Evolutionary conservation across 1,140 invertebrate species (phyloP), one percentile per base, ranked within the genome.

Genomic region (Drosophila persimilis): DNA sequence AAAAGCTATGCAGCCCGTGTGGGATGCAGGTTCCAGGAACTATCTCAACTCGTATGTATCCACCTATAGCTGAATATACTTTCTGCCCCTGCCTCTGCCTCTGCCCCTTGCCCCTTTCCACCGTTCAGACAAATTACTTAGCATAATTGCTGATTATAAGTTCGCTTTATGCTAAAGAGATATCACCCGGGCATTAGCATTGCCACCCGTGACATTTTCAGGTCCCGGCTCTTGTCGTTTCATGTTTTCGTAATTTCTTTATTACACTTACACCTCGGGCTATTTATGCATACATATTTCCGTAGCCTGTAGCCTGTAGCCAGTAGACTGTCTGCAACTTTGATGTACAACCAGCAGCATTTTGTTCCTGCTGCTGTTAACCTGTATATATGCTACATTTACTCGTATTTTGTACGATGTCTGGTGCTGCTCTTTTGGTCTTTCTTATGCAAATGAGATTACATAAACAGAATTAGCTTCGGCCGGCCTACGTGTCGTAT

Each of bases 391-490:
- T 31, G 29, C 8, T 5, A 26, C 24, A 26, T 26, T 5, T 5
- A 26, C 24, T 26, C 24, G 24, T 26, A 26, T 26, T 26, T 26
- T 26, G 24, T 26, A 31, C 8, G 7, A 9, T 26, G n/a, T 39
- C n/a, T 31, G 31, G 7, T 8, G 7, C 57, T 84, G 72, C 50
- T 70, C 66, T 84, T 62, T 80, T 80, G 81, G 54, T 71, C 59
- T 85, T 65, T 73, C 66, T 70, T 70, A 85, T 85, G 81, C 61
- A 86, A 86, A 85, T 85, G 73, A 41, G 77, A 61, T 62, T 79
- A 63, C 77, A 85, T 77, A 85, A 84, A 80, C 73, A 77, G 80
- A 86, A 85, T 85, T 85, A 80, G 86, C 81, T 80, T 73, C 69
- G 55, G 35, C 57, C 48, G 58, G 70, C 70, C 73, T 69, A 65